A percentile compares a stretch with the other conserved stretches of the same genome.
phyloP scores from a whole-genome alignment of 2,113 vertebrate species.

The Psettodes erumei region DNA sequence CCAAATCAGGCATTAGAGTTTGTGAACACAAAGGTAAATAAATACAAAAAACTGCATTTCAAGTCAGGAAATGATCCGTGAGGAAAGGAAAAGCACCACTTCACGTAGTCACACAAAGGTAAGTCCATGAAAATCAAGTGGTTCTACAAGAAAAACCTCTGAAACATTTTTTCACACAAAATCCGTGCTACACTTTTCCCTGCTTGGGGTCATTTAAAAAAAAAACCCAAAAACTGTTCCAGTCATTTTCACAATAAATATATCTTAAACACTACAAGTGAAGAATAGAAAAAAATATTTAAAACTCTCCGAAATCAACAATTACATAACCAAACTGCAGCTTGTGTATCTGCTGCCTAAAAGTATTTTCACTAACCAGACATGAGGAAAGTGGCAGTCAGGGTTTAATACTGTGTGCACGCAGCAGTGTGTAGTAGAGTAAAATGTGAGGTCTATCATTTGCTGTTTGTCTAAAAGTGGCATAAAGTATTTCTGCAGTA shows the following conservation, averaged over 20 bases:
- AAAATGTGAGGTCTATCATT: neutral
- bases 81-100: constrained; percentile 31
- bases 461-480: constrained; percentile 22
- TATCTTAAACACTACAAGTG: constrained; percentile 37
- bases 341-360: too few relatives aligned
- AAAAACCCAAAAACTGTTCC: neutral
- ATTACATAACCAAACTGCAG: constrained; percentile 25
- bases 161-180: neutral
- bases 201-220: constrained; percentile 28
- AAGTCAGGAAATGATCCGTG: neutral
- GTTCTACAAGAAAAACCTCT: constrained; percentile 32
- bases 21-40: constrained; percentile 18
- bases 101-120: constrained; percentile 7
- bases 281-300: neutral
- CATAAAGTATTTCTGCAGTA: constrained; percentile 8
- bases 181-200: constrained; percentile 55
- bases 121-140: constrained; percentile 11
- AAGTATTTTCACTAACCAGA: constrained; percentile 27
- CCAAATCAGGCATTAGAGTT: constrained; percentile 57
- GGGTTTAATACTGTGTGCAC: constrained; percentile 17
- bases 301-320: constrained; percentile 23
- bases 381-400: constrained; percentile 23
- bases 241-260: constrained; percentile 66
- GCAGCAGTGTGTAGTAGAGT: constrained; percentile 5
- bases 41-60: constrained; percentile 22